Percentiles rank a stretch among this genome's conserved stretches.
Evolutionary conservation across 2,797 vertebrate genomes (phyloP).

Genomic region (Amblyopsis hoosieri): DNA sequence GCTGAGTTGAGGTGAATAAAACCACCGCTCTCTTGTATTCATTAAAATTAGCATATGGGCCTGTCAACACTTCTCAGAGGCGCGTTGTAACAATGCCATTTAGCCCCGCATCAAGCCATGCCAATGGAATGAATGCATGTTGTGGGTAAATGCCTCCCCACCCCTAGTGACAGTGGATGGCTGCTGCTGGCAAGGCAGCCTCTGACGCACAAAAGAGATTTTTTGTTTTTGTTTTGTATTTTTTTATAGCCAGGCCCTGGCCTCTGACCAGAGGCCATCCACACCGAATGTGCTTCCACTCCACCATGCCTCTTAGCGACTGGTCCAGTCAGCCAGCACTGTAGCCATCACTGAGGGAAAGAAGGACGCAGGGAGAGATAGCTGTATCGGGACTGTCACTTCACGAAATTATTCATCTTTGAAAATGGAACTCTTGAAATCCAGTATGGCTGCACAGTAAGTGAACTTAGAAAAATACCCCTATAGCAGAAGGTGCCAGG

Average conservation of each 20-base stretch:
- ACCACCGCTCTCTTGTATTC: slow-evolving; percentile 87
- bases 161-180: slow-evolving; percentile 80
- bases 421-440: slow-evolving; percentile 10
- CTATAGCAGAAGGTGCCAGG: slow-evolving; percentile 71
- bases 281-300: slow-evolving; percentile 79
- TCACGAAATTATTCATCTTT: background rate
- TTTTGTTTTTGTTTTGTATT: slow-evolving; percentile 35
- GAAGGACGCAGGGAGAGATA: background rate
- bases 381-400: background rate
- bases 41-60: slow-evolving; percentile 99
- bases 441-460: slow-evolving; percentile 30
- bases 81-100: slow-evolving; percentile 97
- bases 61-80: slow-evolving; percentile 98
- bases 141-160: slow-evolving; percentile 87
- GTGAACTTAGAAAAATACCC: slow-evolving; percentile 57
- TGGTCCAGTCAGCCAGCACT: slow-evolving; percentile 52
- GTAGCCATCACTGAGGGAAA: slow-evolving; percentile 12
- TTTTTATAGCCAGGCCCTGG: slow-evolving; percentile 78
- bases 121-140: slow-evolving; percentile 89
- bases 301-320: slow-evolving; percentile 71
- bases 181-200: slow-evolving; percentile 80
- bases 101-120: slow-evolving; percentile 94
- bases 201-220: slow-evolving; percentile 76
- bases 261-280: slow-evolving; percentile 74
- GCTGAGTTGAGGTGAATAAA: slow-evolving; percentile 85